These are phyloP conservation scores for Acanthosepion pharaonis DNA, from an alignment of 2,888 invertebrate genomes.

Conservation along the genomic window DNA sequence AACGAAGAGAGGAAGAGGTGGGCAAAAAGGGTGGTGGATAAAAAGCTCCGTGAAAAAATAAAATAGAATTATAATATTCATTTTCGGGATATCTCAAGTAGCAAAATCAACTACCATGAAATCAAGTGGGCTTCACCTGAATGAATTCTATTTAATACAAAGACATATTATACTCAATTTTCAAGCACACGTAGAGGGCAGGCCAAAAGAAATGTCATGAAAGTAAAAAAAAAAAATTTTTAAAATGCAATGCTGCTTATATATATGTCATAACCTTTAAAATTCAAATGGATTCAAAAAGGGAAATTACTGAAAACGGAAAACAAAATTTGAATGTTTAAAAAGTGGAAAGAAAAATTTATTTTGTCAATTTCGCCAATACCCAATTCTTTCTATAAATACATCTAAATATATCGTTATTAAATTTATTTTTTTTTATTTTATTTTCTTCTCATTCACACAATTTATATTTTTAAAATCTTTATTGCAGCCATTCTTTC, in stretches of 20 bases:
- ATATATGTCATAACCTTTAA: not conserved
- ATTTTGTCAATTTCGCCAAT: not conserved
- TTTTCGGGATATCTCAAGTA: slow-evolving; percentile 4
- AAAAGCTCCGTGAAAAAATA: not conserved
- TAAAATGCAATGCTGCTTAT: not conserved
- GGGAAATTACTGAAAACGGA: not conserved
- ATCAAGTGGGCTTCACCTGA: slow-evolving; percentile 33
- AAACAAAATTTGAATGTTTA: not conserved
- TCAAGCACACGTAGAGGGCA: not conserved
- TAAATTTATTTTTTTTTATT: not conserved
- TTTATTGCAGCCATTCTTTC: no score
- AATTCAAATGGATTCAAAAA: not conserved
- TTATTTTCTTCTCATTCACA: no score
- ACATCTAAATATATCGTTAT: not conserved
- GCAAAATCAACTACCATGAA: slow-evolving; percentile 33
- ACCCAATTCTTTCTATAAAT: not conserved
- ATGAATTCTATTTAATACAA: slow-evolving; percentile 33
- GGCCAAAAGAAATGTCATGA: not conserved
- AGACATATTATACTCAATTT: not conserved
- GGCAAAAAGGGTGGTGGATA: not conserved
- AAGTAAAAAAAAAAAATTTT: not conserved
- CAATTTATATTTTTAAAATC: no score
- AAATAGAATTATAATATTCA: slow-evolving; percentile 15
- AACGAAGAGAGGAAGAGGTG: not conserved
- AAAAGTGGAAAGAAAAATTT: not conserved